Conservation (phyloP, 2,797 vertebrate species). For the Telmatherina bonti region DNA sequence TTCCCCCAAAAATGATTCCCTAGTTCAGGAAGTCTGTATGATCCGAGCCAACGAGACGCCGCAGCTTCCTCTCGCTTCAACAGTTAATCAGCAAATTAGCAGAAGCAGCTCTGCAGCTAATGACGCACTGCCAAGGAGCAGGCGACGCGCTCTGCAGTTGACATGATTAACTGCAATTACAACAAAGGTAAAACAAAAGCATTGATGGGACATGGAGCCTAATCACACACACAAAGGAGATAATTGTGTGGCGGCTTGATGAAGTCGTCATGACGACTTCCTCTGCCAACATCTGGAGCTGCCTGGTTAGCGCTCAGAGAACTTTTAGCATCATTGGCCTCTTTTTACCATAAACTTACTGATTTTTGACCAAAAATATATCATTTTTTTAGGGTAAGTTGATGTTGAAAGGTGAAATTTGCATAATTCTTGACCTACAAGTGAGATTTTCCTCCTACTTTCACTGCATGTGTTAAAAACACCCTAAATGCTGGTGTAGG, state of each 20-base stretch:
- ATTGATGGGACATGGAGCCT: constrained; percentile 51
- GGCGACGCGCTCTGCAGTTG: constrained; percentile 25
- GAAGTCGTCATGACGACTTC: constrained; percentile 48
- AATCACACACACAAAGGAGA: constrained; percentile 66
- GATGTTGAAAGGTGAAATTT: not conserved
- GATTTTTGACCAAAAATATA: fast-evolving
- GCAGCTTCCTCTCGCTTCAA: constrained; percentile 33
- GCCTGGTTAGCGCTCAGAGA: constrained; percentile 19
- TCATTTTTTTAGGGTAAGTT: not conserved
- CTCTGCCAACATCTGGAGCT: constrained; percentile 32
- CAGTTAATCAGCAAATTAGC: constrained; percentile 59
- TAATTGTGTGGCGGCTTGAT: constrained; percentile 55
- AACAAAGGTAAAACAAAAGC: constrained; percentile 68
- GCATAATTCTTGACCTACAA: too few species aligned
- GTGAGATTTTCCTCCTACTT: too few species aligned
- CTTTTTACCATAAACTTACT: not conserved
- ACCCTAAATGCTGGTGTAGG: too few species aligned
- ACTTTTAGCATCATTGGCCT: constrained; percentile 2
- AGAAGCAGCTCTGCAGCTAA: constrained; percentile 66
- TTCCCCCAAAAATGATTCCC: not conserved
- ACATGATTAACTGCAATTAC: constrained; percentile 65
- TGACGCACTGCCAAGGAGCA: constrained; percentile 25
- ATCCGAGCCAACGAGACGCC: constrained; percentile 43
- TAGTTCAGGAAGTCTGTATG: constrained; percentile 32
- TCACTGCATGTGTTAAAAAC: too few species aligned